Conservation (phyloP, 1,140 invertebrate species). For the Branchinecta lynchi region DNA sequence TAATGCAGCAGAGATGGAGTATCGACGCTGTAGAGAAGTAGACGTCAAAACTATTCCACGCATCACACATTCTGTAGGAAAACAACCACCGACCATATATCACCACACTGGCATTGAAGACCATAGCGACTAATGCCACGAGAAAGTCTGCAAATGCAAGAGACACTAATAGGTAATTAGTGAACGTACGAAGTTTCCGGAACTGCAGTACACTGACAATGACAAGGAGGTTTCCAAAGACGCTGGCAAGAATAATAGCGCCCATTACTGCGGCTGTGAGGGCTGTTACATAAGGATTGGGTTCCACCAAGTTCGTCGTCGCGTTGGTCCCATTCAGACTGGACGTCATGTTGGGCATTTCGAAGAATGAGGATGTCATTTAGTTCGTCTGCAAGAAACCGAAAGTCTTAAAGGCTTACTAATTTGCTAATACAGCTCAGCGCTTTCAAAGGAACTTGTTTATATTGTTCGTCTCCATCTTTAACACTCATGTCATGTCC, state of each 20-base stretch:
- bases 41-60: conserved; percentile 89
- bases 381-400: too few species aligned
- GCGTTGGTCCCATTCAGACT: too few species aligned
- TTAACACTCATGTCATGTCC: too few species aligned
- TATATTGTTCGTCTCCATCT: too few species aligned
- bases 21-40: conserved; percentile 90
- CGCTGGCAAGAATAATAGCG: conserved; percentile 63
- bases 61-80: conserved; percentile 69
- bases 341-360: too few species aligned
- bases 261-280: conserved; percentile 56
- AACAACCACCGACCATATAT: conserved; percentile 59
- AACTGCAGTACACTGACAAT: conserved; percentile 63
- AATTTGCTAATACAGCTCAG: too few species aligned
- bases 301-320: conserved; percentile 16
- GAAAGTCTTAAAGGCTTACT: too few species aligned
- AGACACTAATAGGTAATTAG: conserved; percentile 88
- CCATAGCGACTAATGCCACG: conserved; percentile 76
- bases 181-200: conserved; percentile 72
- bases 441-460: too few species aligned
- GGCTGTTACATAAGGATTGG: conserved; percentile 35
- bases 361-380: too few species aligned
- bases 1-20: conserved; percentile 83
- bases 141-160: conserved; percentile 74
- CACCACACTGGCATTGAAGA: conserved; percentile 76
- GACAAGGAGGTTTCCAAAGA: conserved; percentile 61